phyloP scores from a whole-genome alignment of 2,113 vertebrate genomes.

The Platycercus adscitus region DNA sequence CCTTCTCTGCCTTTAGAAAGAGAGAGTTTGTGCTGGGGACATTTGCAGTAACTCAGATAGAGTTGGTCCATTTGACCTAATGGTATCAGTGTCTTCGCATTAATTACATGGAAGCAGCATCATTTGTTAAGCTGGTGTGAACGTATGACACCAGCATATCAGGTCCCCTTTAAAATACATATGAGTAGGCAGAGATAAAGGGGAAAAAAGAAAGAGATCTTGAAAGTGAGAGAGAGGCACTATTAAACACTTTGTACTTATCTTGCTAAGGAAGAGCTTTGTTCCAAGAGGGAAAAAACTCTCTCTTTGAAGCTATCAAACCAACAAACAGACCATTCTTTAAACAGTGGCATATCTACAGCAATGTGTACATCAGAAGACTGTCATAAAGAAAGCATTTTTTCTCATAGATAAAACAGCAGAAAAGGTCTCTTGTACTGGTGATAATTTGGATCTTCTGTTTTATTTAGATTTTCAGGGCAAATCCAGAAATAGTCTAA shows the following conservation, averaged over 20 bases:
- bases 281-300: neutral
- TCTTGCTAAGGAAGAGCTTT: slow-evolving; percentile 56
- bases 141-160: neutral
- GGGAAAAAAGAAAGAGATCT: slow-evolving; percentile 32
- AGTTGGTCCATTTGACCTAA: neutral
- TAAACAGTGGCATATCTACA: slow-evolving; percentile 44
- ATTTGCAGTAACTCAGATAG: neutral
- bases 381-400: slow-evolving; percentile 26
- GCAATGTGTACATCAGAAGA: neutral
- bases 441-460: slow-evolving; percentile 9
- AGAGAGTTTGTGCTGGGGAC: neutral
- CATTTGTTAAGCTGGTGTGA: slow-evolving; percentile 29
- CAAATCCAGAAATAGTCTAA: neutral
- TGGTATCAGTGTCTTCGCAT: neutral
- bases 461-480: slow-evolving; percentile 17
- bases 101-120: slow-evolving; percentile 23
- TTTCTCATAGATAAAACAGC: slow-evolving; percentile 52
- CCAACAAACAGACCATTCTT: slow-evolving; percentile 60
- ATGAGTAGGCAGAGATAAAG: slow-evolving; percentile 61
- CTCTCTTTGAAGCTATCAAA: slow-evolving; percentile 35
- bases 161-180: slow-evolving; percentile 33
- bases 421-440: neutral
- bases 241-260: slow-evolving; percentile 65
- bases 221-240: slow-evolving; percentile 13
- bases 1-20: neutral